Evolutionary conservation across 2,888 invertebrate genomes (phyloP).

Genomic region (Cordilura impudica): DNA sequence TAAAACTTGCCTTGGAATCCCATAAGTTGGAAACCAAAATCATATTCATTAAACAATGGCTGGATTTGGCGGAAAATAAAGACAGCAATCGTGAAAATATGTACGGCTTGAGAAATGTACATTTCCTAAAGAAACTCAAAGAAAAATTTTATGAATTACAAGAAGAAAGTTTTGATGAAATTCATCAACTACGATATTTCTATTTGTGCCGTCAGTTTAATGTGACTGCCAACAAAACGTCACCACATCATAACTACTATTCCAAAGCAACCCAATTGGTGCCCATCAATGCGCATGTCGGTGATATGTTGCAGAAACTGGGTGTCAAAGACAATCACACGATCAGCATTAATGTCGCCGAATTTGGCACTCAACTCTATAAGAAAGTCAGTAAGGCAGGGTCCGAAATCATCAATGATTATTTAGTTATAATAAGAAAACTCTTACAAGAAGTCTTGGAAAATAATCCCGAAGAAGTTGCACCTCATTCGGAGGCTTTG

Average conservation of each 20-base stretch:
- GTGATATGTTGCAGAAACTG: conserved; percentile 55
- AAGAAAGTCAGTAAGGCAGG: conserved; percentile 67
- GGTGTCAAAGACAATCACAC: conserved; percentile 33
- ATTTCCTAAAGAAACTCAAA: conserved; percentile 68
- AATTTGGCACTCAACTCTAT: conserved; percentile 69
- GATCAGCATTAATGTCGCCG: conserved; percentile 54
- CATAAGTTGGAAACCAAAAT: conserved; percentile 66
- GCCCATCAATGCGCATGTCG: conserved; percentile 65
- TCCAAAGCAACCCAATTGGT: conserved; percentile 24
- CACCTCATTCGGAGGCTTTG: conserved; percentile 59
- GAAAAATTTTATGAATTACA: conserved; percentile 62
- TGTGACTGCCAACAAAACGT: not conserved
- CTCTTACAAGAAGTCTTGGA: conserved; percentile 70
- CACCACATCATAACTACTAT: conserved; percentile 13
- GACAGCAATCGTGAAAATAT: conserved; percentile 47
- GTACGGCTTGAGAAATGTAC: conserved; percentile 68
- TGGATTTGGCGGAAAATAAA: conserved; percentile 64
- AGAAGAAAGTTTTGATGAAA: conserved; percentile 69
- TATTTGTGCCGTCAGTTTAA: conserved; percentile 70
- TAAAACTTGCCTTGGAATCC: conserved; percentile 57
- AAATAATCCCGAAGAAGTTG: conserved; percentile 52
- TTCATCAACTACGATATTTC: conserved; percentile 69
- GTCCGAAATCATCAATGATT: conserved; percentile 71
- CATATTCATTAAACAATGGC: conserved; percentile 70
- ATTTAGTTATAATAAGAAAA: conserved; percentile 67